Base-by-base conservation (phyloP, 2,888 invertebrate genomes). In the Papilio elwesi region DNA sequence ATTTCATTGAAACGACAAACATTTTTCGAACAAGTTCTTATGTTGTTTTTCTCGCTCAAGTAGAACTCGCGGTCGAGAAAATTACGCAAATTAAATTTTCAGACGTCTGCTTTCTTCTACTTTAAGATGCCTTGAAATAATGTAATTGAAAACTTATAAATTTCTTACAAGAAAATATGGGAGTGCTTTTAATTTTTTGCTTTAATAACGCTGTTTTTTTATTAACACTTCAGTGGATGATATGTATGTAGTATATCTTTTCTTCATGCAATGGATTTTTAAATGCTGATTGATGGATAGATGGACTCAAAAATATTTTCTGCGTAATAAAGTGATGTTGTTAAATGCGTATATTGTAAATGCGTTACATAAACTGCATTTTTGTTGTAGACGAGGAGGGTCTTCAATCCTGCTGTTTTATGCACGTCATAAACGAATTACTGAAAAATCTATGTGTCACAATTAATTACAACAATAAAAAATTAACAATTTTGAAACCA, bases 21-120 rank as follows among this genome's bases (percentile, higher is more conserved):
- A 59, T 38, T 69, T 62, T 62, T 59, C 38, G n/a, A 51, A 51
- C 36, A 62, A 69, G 51, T 62, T 69, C 68, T 51, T 51, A 69
- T 38, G 59, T n/a, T 59, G 49, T 62, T 69, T 51, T 69, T 38
- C 68, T 69, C 47, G 49, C 38, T 51, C 47, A 69, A 47, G 59
- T 59, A 38, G 26, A 59, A 71, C 55, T 71, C 52, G 57, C 49
- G 70, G 65, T 43, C 52, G 57, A 51, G 66, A 51, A 71, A 71
- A 71, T 66, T 59, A 71, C 66, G 66, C 57, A 57, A 71, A 71
- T 71, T 51, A 52, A 66, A 57, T 71, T 57, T 71, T 66, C 71
- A 51, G 71, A 57, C 66, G 51, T 71, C 59, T 66, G 66, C 15
- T 38, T 66, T 71, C 51, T 57, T 59, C 71, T 13, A 66, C 43